Percentiles rank a stretch among this genome's conserved stretches.
These are phyloP conservation scores for Perizoma flavofasciatum DNA, from an alignment of 2,888 invertebrate species.

Conservation along the genomic window DNA sequence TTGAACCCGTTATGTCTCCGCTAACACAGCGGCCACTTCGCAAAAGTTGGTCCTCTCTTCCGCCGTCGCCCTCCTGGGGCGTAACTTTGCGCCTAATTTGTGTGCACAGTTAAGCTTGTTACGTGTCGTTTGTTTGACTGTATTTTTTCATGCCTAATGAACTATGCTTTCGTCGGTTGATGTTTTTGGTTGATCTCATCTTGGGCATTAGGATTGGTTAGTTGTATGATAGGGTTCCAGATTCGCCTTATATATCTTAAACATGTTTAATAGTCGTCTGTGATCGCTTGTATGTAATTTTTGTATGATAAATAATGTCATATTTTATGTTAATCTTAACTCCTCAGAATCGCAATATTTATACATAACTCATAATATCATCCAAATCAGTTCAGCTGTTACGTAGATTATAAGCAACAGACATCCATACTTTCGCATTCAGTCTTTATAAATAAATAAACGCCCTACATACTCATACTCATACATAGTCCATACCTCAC, in stretches of 20 bases:
- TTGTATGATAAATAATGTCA: too few species aligned
- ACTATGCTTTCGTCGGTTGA: slow-evolving; percentile 37
- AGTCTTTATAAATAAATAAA: too few species aligned
- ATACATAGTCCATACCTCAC: too few species aligned
- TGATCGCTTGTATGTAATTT: not conserved
- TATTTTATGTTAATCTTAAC: too few species aligned
- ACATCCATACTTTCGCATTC: too few species aligned
- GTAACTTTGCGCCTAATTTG: slow-evolving; percentile 47
- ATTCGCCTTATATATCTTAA: too few species aligned
- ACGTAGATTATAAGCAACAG: too few species aligned
- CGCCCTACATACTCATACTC: too few species aligned
- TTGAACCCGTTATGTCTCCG: slow-evolving; percentile 12
- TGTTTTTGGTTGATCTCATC: slow-evolving; percentile 17
- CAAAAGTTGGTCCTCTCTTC: slow-evolving; percentile 24
- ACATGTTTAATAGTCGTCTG: too few species aligned
- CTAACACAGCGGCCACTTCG: slow-evolving; percentile 10
- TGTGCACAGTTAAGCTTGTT: slow-evolving; percentile 51
- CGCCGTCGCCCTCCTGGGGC: slow-evolving; percentile 26
- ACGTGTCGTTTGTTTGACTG: slow-evolving; percentile 45
- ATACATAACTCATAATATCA: too few species aligned
- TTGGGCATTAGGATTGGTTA: slow-evolving; percentile 8
- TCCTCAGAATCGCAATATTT: too few species aligned
- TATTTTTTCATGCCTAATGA: slow-evolving; percentile 42
- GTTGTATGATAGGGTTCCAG: not conserved
- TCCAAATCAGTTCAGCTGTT: too few species aligned